phyloP scores from a whole-genome alignment of 2,888 invertebrate genomes.

The Eumacrocentrus americanus region DNA sequence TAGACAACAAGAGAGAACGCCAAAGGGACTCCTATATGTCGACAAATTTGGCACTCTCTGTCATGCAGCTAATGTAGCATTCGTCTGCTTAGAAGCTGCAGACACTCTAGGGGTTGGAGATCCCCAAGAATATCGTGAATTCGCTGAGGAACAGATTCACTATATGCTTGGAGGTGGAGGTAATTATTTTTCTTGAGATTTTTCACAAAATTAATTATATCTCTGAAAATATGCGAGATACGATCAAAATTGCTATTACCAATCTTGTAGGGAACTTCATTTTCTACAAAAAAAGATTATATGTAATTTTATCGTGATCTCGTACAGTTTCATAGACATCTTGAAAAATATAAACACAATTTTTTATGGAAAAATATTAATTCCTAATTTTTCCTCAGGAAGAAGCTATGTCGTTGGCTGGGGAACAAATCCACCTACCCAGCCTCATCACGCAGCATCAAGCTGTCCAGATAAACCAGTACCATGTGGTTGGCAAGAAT shows the following conservation, averaged over 20 bases:
- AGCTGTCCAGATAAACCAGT: slow-evolving; percentile 64
- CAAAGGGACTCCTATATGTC: slow-evolving; percentile 65
- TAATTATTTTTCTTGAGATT: too few species aligned
- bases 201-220: too few species aligned
- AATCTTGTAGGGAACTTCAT: too few species aligned
- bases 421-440: slow-evolving; percentile 64
- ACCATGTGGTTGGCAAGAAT: slow-evolving; percentile 63
- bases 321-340: too few species aligned
- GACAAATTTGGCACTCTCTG: slow-evolving; percentile 65
- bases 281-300: neutral
- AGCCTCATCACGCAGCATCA: slow-evolving; percentile 66
- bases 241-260: too few species aligned
- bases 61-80: slow-evolving; percentile 66
- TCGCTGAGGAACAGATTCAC: slow-evolving; percentile 65
- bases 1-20: slow-evolving; percentile 61
- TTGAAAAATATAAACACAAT: neutral
- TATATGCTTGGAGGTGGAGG: slow-evolving; percentile 64
- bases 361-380: neutral
- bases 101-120: slow-evolving; percentile 44
- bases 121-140: slow-evolving; percentile 58
- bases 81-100: slow-evolving; percentile 63
- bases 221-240: too few species aligned
- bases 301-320: neutral
- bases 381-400: slow-evolving; percentile 48
- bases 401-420: slow-evolving; percentile 66